Percentiles rank a stretch among this genome's conserved stretches.
Conservation (phyloP, 2,113 vertebrate genomes). For the Ammospiza nelsoni region DNA sequence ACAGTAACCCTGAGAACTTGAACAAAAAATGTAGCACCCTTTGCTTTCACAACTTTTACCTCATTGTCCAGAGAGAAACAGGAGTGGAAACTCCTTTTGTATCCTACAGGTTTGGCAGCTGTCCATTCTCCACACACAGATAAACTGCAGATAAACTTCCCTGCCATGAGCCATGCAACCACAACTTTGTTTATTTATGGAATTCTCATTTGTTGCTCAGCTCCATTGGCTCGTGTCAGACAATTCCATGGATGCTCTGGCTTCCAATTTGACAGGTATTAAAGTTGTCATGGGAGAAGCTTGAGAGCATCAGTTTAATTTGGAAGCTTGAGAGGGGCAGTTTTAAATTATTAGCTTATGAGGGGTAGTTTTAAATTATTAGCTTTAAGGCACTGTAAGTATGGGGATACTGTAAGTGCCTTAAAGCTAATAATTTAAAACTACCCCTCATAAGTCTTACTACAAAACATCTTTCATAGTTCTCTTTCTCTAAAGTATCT, state of each 20-base stretch:
- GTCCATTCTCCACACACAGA: not conserved
- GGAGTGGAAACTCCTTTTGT: not conserved
- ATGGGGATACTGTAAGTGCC: not conserved
- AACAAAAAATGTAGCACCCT: not conserved
- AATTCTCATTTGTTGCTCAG: not conserved
- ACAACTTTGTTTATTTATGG: not conserved
- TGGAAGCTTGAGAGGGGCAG: not conserved
- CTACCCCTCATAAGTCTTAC: not conserved
- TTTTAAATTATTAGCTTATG: too few species aligned
- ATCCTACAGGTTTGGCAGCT: not conserved
- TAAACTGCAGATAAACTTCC: not conserved
- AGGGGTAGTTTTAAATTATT: too few species aligned
- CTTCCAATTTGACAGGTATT: constrained; percentile 33
- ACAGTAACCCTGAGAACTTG: not conserved
- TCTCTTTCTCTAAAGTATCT: not conserved
- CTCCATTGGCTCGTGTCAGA: not conserved
- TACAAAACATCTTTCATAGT: not conserved
- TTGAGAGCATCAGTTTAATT: not conserved
- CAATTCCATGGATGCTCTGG: not conserved
- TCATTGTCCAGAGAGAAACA: not conserved
- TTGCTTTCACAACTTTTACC: not conserved
- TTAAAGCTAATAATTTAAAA: not conserved
- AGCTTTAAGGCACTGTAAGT: too few species aligned
- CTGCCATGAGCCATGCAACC: not conserved
- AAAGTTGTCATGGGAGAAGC: not conserved